These are phyloP conservation scores for Neomonachus schauinslandi DNA, from an alignment of 2,113 vertebrate genomes.

Conservation along the genomic window DNA sequence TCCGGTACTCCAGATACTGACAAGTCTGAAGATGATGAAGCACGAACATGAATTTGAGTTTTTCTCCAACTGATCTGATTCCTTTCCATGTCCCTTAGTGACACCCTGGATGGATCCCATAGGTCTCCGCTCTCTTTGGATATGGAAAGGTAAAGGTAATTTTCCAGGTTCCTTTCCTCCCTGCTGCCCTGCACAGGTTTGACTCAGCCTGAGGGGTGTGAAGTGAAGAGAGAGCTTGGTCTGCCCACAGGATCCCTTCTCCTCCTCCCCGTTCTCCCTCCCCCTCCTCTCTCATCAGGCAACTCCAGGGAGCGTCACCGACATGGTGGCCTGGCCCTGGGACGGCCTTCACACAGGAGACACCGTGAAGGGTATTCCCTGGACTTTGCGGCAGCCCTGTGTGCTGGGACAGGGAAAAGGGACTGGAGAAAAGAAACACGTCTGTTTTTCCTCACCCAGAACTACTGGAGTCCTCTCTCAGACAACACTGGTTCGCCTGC, in stretches of 20 bases:
- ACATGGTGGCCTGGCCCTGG: not conserved
- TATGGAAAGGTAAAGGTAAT: not conserved
- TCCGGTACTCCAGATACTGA: not conserved
- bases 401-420: not conserved
- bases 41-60: not conserved
- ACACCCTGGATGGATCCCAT: not conserved
- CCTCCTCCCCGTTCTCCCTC: no score
- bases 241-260: not conserved
- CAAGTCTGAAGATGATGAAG: not conserved
- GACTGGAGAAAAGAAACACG: not conserved
- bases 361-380: not conserved
- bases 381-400: no score
- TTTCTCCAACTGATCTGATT: not conserved
- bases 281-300: not conserved
- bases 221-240: not conserved
- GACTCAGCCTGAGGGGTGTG: not conserved
- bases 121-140: not conserved
- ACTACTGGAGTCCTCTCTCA: not conserved
- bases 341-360: not conserved
- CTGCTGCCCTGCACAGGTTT: not conserved
- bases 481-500: no score
- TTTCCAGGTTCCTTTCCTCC: not conserved
- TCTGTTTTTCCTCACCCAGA: not conserved
- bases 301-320: accelerated
- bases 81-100: not conserved